Conservation (phyloP, 2,113 vertebrate species). For the Paramormyrops kingsleyae region DNA sequence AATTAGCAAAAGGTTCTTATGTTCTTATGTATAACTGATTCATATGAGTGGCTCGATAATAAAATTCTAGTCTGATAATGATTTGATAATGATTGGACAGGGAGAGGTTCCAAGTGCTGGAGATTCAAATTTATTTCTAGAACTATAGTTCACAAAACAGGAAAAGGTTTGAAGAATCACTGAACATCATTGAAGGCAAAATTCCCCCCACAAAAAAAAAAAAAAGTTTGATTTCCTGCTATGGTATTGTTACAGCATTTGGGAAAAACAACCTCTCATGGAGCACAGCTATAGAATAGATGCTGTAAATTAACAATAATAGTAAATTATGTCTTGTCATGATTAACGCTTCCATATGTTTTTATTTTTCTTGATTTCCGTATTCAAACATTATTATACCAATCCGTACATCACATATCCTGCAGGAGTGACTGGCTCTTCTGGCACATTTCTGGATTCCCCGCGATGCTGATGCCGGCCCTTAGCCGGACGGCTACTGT, state of each 20-base stretch:
- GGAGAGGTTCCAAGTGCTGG: not conserved
- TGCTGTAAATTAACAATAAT: not conserved
- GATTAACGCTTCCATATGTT: not conserved
- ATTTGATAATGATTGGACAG: not conserved
- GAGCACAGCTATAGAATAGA: not conserved
- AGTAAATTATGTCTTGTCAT: not conserved
- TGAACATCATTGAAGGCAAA: not conserved
- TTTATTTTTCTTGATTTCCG: not conserved
- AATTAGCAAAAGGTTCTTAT: not conserved
- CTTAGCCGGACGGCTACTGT: not conserved
- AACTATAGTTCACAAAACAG: not conserved
- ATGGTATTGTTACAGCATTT: not conserved
- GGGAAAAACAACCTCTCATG: not conserved
- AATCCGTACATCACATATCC: not conserved
- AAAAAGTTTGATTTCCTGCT: not conserved
- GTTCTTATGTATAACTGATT: not conserved
- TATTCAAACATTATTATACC: not conserved
- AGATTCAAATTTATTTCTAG: not conserved
- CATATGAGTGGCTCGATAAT: not conserved
- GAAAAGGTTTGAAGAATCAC: not conserved
- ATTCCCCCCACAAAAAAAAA: too few relatives aligned
- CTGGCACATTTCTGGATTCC: not conserved
- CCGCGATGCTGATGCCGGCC: not conserved
- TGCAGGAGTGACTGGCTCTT: not conserved
- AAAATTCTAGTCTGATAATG: not conserved